Evolutionary conservation across 2,797 vertebrate species (phyloP).

Genomic region (Falco rusticolus): DNA sequence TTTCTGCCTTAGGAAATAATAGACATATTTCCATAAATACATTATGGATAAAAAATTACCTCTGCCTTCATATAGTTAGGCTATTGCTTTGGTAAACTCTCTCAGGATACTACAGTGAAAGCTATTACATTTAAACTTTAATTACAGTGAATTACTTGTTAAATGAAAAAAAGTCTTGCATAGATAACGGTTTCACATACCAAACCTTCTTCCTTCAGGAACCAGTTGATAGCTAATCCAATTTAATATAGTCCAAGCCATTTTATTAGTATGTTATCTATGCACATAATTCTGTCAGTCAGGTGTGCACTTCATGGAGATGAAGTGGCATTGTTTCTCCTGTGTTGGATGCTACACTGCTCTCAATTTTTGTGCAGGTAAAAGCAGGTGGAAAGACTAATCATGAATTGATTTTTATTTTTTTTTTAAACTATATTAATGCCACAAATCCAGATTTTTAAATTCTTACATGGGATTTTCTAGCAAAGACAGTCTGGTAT

Average conservation of each 20-base stretch:
- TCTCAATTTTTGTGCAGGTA: constrained; percentile 4
- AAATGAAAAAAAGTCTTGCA: constrained; percentile 50
- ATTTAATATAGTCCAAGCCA: constrained; percentile 21
- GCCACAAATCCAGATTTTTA: constrained; percentile 3
- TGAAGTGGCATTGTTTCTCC: constrained; percentile 56
- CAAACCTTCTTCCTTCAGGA: constrained; percentile 25
- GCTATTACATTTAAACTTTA: constrained; percentile 74
- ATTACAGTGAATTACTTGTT: constrained; percentile 71
- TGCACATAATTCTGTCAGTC: constrained; percentile 28
- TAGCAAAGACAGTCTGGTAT: neutral
- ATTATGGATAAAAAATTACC: constrained; percentile 62
- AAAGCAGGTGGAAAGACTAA: constrained; percentile 17
- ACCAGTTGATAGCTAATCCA: constrained; percentile 17
- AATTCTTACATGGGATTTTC: constrained; percentile 23
- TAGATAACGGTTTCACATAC: neutral
- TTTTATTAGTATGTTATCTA: constrained; percentile 50
- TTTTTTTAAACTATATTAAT: constrained; percentile 4
- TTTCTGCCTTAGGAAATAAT: constrained; percentile 46
- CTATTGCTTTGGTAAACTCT: constrained; percentile 65
- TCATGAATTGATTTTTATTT: constrained; percentile 24
- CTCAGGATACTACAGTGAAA: constrained; percentile 56
- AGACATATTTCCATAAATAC: constrained; percentile 65
- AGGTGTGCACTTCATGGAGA: constrained; percentile 3
- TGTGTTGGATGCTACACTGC: constrained; percentile 43
- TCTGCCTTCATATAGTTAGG: constrained; percentile 44